Evolutionary conservation across 2,888 invertebrate genomes (phyloP), one percentile per base, ranked within the genome.

Genomic region (Cantharis lateralis): DNA sequence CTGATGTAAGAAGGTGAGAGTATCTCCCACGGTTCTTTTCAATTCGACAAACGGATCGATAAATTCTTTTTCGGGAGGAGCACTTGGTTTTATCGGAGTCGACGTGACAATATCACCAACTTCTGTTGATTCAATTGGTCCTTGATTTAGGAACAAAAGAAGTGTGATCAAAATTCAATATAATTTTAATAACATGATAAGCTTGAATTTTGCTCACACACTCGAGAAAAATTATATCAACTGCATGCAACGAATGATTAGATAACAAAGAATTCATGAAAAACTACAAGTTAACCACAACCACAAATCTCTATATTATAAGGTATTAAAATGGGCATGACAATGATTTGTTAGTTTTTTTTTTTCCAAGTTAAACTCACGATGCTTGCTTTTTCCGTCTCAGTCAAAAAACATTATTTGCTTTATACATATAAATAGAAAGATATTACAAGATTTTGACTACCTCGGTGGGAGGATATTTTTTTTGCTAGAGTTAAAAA

Each of bases 1-100:
- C 80, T 88, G 87, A 79, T 88, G 88, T 28, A 88, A 82, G 80
- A 88, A 88, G 13, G 87, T 87, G 61, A 88, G 82, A 3, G 88
- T 88, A 78, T 88, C 87, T 78, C 82, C 85, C 18, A 88, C 87
- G 75, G 88, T 85, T 82, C 83, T 84, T 81, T 86, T 88, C 32
- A 88, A 82, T 68, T 84, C 78, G 69, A 84, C 86, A 9, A 88
- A 85, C 2, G 84, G 83, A 78, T 86, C 85, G 62, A 79, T 79
- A 13, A 77, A 70, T 69, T 16, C 15, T 73, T 70, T 73, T 62
- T 72, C 69, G 15, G 80, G 69, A 32, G 79, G 75, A 75, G 79
- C 74, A 70, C 64, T 74, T 18, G 77, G 71, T 76, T 81, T 83
- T 73, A 82, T 64, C 13, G 85, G 84, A 32, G 86, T 84, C 2